A percentile compares a stretch with the other conserved stretches of the same genome.
Evolutionary conservation across 2,888 invertebrate species (phyloP).

Genomic region (Pseudanteris insignis): DNA sequence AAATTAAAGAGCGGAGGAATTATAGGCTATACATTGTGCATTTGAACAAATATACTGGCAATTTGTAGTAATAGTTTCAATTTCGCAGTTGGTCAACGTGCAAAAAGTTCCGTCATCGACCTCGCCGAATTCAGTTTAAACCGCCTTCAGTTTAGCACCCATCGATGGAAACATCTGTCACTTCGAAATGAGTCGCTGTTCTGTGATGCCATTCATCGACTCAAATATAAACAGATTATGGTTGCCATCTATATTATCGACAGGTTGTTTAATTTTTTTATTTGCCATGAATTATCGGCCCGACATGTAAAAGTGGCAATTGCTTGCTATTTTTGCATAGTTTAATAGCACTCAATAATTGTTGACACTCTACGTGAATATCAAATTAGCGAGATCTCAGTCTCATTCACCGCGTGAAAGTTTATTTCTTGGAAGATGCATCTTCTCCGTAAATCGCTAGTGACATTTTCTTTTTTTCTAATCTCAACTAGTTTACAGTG

Average conservation of each 20-base stretch:
- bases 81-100: no score
- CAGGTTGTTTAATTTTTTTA: conserved; percentile 13
- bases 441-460: no score
- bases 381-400: neutral
- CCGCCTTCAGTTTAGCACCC: neutral
- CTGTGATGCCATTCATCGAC: conserved; percentile 9
- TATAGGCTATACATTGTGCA: no score
- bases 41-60: no score
- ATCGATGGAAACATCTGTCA: neutral
- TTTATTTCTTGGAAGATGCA: neutral
- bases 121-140: no score
- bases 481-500: no score
- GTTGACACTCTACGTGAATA: neutral
- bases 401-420: neutral
- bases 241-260: conserved; percentile 16
- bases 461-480: no score
- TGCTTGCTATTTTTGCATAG: no score
- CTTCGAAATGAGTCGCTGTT: conserved; percentile 2
- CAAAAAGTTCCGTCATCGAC: no score
- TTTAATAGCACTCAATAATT: neutral
- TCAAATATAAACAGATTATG: conserved; percentile 20
- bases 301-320: neutral
- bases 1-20: no score
- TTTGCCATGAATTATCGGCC: neutral
- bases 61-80: no score